phyloP scores from a whole-genome alignment of 2,888 invertebrate species.

The Cynaeus angustus region DNA sequence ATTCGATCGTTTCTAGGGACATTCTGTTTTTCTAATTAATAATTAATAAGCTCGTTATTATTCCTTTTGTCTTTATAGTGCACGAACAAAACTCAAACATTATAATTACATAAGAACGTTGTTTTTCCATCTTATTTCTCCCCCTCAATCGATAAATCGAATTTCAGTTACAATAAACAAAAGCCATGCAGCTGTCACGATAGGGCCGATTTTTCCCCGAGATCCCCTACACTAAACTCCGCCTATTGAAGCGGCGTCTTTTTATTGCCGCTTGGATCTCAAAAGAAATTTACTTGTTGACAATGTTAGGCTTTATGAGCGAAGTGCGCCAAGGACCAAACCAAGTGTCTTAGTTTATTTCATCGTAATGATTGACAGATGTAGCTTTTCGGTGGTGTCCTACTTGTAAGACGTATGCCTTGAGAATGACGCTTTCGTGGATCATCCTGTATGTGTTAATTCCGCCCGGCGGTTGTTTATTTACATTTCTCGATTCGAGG shows the following conservation, averaged over 20 bases:
- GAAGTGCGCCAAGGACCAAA: neutral
- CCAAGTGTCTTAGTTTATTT: neutral
- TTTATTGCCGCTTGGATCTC: neutral
- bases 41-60: no score
- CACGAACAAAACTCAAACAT: no score
- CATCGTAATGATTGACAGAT: neutral
- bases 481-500: slow-evolving; percentile 16
- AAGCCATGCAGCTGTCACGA: neutral
- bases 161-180: no score
- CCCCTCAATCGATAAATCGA: no score
- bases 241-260: slow-evolving; percentile 3
- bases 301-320: neutral
- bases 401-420: no score
- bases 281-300: slow-evolving; percentile 5
- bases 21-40: no score
- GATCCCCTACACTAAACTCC: neutral
- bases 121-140: no score
- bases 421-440: neutral
- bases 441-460: slow-evolving; percentile 29
- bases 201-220: neutral
- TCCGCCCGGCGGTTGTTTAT: slow-evolving; percentile 26
- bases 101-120: no score
- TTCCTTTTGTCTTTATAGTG: no score
- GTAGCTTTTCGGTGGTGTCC: neutral
- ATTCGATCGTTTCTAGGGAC: no score